Percentiles rank a stretch among this genome's conserved stretches.
Conservation (phyloP, 2,797 vertebrate genomes). For the Sebastes minor region DNA sequence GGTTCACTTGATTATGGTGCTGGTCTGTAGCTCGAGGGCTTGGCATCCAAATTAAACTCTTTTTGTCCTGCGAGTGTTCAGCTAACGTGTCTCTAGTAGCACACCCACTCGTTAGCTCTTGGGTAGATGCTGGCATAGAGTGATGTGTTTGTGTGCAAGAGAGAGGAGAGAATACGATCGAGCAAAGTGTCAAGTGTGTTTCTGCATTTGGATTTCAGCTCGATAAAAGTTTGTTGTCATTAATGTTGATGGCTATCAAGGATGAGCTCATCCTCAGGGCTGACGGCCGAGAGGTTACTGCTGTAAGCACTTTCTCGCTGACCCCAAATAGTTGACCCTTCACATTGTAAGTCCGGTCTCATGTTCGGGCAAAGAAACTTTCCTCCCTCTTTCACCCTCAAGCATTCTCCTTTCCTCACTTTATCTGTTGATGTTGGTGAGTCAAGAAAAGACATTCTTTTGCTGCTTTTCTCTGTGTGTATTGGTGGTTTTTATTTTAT, state of each 20-base stretch:
- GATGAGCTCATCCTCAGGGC: background rate
- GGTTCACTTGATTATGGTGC: conserved; percentile 79
- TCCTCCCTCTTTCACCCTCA: background rate
- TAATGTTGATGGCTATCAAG: background rate
- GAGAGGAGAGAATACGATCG: background rate
- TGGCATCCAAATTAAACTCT: conserved; percentile 78
- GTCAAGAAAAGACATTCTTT: conserved; percentile 13
- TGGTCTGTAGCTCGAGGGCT: conserved; percentile 74
- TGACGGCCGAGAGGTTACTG: conserved; percentile 2
- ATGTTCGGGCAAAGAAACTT: background rate
- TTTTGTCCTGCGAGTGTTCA: conserved; percentile 61
- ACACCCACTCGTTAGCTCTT: conserved; percentile 60
- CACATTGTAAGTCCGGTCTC: conserved; percentile 20
- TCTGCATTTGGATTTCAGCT: background rate
- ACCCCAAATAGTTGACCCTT: conserved; percentile 40
- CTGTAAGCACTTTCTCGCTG: conserved; percentile 41
- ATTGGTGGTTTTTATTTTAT: conserved; percentile 57
- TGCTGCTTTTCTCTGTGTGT: conserved; percentile 18
- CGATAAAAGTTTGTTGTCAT: background rate
- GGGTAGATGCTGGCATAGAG: conserved; percentile 32
- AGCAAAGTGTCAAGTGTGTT: background rate
- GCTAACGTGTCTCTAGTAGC: conserved; percentile 62
- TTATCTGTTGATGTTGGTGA: background rate
- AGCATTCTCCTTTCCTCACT: background rate
- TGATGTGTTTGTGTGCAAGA: background rate